A percentile compares a stretch with the other conserved stretches of the same genome.
Conservation (phyloP, 92 coral and sea anemone genomes). For the Blastomussa wellsi region DNA sequence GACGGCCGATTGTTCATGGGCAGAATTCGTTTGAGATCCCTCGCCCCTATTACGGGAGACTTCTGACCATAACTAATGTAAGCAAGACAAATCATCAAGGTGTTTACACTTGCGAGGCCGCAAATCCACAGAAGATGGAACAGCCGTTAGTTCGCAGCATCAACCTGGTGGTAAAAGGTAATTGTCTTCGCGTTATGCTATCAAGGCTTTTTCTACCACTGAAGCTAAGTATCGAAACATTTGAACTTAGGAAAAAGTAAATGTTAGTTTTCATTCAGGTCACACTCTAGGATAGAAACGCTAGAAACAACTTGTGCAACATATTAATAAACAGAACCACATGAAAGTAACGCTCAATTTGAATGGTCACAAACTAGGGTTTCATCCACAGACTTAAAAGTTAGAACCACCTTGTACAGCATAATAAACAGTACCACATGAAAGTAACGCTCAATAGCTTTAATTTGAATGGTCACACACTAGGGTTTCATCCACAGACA, state of each 20-base stretch:
- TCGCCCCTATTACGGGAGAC: neutral
- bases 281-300: neutral
- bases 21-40: constrained; percentile 19
- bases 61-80: neutral
- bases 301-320: neutral
- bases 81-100: constrained; percentile 25
- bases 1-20: constrained; percentile 12
- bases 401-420: no score
- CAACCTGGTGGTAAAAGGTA: constrained; percentile 20
- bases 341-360: no score
- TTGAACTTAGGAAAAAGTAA: neutral
- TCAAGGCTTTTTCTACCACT: neutral
- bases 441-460: no score
- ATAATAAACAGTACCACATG: no score
- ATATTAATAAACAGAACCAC: neutral
- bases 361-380: no score
- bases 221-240: neutral
- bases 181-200: neutral
- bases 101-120: constrained; percentile 31
- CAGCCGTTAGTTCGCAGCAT: neutral
- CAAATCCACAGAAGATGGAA: neutral
- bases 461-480: constrained; percentile 5
- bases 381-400: no score
- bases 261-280: neutral
- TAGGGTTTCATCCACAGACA: neutral